A percentile compares a stretch with the other conserved stretches of the same genome.
Evolutionary conservation across 2,888 invertebrate species (phyloP).

Genomic region (Serrognathus titanus): DNA sequence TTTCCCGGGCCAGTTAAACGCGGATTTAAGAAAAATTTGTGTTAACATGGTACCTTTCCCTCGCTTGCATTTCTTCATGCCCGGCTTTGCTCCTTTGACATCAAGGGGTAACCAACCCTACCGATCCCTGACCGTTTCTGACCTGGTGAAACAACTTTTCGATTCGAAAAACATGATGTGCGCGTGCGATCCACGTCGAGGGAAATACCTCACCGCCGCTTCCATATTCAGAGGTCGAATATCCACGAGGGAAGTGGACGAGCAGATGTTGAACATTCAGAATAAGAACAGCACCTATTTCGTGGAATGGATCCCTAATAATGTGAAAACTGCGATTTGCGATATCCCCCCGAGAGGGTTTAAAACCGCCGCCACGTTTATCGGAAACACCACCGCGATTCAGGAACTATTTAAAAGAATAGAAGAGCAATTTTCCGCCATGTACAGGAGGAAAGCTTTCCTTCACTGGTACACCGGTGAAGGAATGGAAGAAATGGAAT

Average conservation of each 20-base stretch:
- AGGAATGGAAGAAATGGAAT: conserved; percentile 72
- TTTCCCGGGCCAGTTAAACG: conserved; percentile 68
- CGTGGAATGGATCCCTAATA: conserved; percentile 66
- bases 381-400: conserved; percentile 60
- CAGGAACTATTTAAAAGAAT: conserved; percentile 75
- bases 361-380: conserved; percentile 44
- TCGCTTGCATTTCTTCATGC: conserved; percentile 62
- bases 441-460: conserved; percentile 72
- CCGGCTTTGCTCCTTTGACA: conserved; percentile 63
- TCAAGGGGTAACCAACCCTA: conserved; percentile 62
- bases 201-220: conserved; percentile 75
- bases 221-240: conserved; percentile 75
- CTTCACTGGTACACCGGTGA: conserved; percentile 75
- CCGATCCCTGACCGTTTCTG: conserved; percentile 70
- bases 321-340: conserved; percentile 69
- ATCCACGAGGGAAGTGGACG: conserved; percentile 60
- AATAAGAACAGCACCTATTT: conserved; percentile 68
- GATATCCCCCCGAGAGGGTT: conserved; percentile 66
- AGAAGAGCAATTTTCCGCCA: conserved; percentile 54
- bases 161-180: conserved; percentile 88
- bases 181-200: conserved; percentile 80
- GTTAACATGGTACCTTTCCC: conserved; percentile 68
- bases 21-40: conserved; percentile 61
- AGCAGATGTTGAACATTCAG: conserved; percentile 63
- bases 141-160: conserved; percentile 78